Base-by-base conservation (phyloP, 2,797 vertebrate species). In the Setipinna tenuifilis region DNA sequence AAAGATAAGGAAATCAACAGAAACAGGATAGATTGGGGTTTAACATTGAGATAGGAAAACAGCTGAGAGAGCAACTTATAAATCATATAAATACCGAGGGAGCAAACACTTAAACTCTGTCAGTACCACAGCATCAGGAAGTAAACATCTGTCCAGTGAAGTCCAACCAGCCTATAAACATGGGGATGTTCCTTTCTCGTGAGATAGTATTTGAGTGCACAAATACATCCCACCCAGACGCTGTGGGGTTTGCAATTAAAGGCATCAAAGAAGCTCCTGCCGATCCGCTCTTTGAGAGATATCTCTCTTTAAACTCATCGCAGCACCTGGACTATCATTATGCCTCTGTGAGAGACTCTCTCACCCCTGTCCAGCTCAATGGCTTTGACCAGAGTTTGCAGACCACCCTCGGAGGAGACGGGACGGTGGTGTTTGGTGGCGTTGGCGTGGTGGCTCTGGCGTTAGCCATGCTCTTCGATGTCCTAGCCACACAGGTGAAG, bases 321-420 rank as follows among this genome's bases (percentile, higher is more conserved):
- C 71, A 78, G 31, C 71, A 44, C 12, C 71, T 78, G 31, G 35
- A 78, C 31, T 44, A 1, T 9, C 71, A 78, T 44, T 78, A 78
- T 3, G 10, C 16, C 19, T 41, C 71, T 19, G 71, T 78, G 71
- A 12, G 71, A 17, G 71, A 78, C 35, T 78, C 71, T 6, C 16
- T 78, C 5, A 78, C 16, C 71, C 71, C 71, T 41, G 71, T 19
- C 3, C 71, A 78, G 35, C 16, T 78, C 17, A 6, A 16, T 44
- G 31, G 71, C 35, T 78, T 44, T 17, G 31, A 78, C 71, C 71
- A 78, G 71, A 78, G 71, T 44, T 17, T 78, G 71, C 71, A 19
- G 71, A 35, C 35, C 5, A 41, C 71, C 35, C 6, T 78, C 1
- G 71, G 71, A 44, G 71, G 71, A 9, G 21, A 12, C 28, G 71